phyloP scores from a whole-genome alignment of 2,797 vertebrate genomes.

The Chiloscyllium punctatum region DNA sequence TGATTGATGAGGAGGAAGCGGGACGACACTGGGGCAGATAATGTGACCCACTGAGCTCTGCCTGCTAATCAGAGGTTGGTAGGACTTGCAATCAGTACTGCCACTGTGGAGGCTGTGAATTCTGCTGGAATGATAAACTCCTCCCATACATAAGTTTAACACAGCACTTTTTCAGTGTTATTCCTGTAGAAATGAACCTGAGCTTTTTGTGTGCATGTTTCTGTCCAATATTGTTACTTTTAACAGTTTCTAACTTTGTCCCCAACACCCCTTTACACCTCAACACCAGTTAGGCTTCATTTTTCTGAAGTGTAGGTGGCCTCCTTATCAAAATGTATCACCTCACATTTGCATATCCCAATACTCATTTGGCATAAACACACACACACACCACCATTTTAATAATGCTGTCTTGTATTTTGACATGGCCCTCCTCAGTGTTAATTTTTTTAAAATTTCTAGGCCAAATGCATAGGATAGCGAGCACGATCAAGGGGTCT shows the following conservation, averaged over 20 bases:
- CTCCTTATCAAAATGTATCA: background rate
- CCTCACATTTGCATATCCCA: background rate
- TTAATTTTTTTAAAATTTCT: background rate
- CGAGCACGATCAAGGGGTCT: background rate
- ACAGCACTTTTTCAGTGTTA: background rate
- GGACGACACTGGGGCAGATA: no score
- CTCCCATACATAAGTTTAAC: background rate
- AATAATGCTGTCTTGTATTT: background rate
- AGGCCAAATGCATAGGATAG: background rate
- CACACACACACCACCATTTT: background rate
- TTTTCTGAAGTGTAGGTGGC: background rate
- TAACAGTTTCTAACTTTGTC: background rate
- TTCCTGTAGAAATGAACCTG: background rate
- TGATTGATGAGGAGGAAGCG: no score
- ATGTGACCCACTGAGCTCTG: no score
- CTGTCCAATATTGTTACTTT: background rate
- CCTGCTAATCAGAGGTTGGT: no score
- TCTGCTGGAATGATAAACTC: no score
- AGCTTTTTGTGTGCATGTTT: background rate
- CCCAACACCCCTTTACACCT: background rate
- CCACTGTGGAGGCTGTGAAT: no score
- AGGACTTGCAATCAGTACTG: no score
- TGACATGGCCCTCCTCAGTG: background rate
- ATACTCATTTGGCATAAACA: background rate
- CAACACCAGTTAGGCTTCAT: background rate